Evolutionary conservation across 2,113 vertebrate genomes (phyloP).

Genomic region (Leptosomus discolor): DNA sequence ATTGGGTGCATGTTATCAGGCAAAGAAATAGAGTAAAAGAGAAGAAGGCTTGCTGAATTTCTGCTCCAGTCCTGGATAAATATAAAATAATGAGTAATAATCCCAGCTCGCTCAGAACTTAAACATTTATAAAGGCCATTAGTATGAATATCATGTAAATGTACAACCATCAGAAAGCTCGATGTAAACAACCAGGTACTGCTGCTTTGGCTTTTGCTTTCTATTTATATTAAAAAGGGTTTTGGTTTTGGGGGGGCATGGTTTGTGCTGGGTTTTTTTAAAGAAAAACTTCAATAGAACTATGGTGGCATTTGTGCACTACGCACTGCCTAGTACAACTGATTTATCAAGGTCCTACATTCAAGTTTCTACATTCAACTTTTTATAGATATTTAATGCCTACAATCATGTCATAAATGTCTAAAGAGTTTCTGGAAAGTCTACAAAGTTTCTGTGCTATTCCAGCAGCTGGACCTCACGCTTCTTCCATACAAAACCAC

Average conservation of each 20-base stretch:
- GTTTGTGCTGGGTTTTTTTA: neutral
- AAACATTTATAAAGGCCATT: neutral
- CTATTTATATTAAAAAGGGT: neutral
- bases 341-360: neutral
- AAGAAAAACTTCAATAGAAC: neutral
- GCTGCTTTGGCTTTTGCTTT: neutral
- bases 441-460: neutral
- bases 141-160: neutral
- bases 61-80: neutral
- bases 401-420: neutral
- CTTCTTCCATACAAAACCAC: neutral
- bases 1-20: neutral
- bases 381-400: neutral
- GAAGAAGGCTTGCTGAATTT: neutral
- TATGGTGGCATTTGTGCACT: slow-evolving; percentile 55
- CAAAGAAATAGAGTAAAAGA: neutral
- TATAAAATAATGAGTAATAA: neutral
- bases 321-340: neutral
- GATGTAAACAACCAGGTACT: neutral
- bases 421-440: neutral
- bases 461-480: neutral
- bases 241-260: too few species aligned
- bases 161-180: neutral
- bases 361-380: neutral
- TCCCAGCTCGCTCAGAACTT: neutral